Base-by-base conservation (phyloP, 2,113 vertebrate species). In the Sceloporus undulatus region DNA sequence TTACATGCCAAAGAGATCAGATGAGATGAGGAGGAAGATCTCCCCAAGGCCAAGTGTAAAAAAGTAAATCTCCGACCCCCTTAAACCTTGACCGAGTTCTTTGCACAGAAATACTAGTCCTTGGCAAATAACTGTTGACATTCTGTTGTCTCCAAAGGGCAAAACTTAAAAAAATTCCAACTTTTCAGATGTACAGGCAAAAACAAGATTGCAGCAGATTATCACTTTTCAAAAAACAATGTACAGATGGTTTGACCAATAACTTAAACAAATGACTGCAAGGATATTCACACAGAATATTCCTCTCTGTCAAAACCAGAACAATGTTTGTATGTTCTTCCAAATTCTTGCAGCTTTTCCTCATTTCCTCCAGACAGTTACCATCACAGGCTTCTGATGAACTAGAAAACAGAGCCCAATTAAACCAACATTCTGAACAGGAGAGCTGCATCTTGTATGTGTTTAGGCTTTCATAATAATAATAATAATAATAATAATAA, bases 1-100 rank as follows among this genome's bases (percentile, higher is more conserved):
- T 74, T n/a, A 40, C n/a, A 75, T 85, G 70, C 52, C 83, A 85
- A 65, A 76, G 27, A 77, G 21, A 85, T 76, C 73, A 85, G 73
- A 54, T 27, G 25, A 23, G 56, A 42, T 29, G 23, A 42, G 56
- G 52, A 76, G 48, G 68, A 38, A 40, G 62, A 65, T 29, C 34
- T 16, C 34, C 25, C 11, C 1, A 9, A 38, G 52, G n/a, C n/a
- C 23, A 23, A 75, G n/a, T 40, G 11, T 10, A 38, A 59, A 75
- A 75, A 27, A 25, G 23, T 62, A 68, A 68, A 68, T 16, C n/a
- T 8, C 52, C 25, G 65, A 14, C 76, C 21, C 4, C 42, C 40
- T 48, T n/a, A 71, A 48, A 42, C 5, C n/a, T 34, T 84, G 81
- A 52, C n/a, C 19, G 42, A 54, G 19, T 74, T n/a, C 48, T 40